Evolutionary conservation across 2,797 vertebrate species (phyloP).

Genomic region (Artibeus jamaicensis): DNA sequence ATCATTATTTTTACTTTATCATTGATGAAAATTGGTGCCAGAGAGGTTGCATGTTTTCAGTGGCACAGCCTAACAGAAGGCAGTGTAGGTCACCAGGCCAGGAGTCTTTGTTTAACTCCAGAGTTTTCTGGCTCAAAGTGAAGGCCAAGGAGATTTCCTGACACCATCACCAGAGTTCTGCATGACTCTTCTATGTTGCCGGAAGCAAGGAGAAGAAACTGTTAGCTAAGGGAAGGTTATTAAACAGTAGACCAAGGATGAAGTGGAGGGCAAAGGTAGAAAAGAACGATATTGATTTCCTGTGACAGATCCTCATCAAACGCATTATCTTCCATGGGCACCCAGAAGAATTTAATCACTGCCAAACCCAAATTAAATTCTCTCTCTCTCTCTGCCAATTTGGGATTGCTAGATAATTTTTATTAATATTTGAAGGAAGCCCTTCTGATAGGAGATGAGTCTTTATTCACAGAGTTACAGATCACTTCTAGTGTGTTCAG

Average conservation of each 20-base stretch:
- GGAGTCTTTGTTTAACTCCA: not conserved
- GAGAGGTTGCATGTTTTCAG: not conserved
- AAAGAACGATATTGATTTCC: slow-evolving; percentile 13
- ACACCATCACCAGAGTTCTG: not conserved
- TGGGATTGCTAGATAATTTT: not conserved
- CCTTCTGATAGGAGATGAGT: not conserved
- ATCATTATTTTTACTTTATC: not conserved
- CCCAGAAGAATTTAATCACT: not conserved
- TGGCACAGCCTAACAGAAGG: not conserved
- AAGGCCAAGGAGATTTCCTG: not conserved
- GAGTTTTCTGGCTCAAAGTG: not conserved
- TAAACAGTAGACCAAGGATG: not conserved
- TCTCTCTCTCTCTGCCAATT: not conserved
- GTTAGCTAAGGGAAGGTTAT: not conserved
- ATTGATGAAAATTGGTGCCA: not conserved
- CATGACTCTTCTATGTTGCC: not conserved
- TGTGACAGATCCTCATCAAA: not conserved
- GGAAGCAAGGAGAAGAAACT: not conserved
- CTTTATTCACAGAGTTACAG: not conserved
- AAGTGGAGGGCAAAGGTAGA: not conserved
- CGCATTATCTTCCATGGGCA: not conserved
- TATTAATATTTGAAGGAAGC: not conserved
- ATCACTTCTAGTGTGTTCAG: not conserved
- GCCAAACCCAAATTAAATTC: not conserved
- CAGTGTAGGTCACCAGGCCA: not conserved